Conservation (phyloP, 2,888 invertebrate genomes). For the Drosophila buzzatii region DNA sequence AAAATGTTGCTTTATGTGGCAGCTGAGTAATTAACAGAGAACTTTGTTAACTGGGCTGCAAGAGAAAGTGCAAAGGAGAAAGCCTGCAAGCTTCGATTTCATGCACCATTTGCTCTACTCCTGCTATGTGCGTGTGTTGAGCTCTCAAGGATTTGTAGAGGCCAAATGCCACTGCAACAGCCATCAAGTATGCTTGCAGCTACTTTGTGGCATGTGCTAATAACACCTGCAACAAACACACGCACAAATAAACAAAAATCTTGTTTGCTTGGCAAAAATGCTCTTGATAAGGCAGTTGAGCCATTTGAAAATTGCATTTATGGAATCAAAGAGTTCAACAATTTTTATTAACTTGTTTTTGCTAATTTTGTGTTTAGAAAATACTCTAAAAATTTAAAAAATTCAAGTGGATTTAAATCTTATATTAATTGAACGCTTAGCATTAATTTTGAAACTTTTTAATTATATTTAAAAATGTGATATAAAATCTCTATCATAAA, state of each 20-base stretch:
- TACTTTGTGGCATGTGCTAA: slow-evolving; percentile 31
- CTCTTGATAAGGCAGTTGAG: neutral
- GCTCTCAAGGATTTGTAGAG: slow-evolving; percentile 33
- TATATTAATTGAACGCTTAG: no score
- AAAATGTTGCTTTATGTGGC: slow-evolving; percentile 26
- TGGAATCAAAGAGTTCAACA: neutral
- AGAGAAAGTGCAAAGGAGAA: neutral
- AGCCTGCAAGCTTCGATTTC: slow-evolving; percentile 25
- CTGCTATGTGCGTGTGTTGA: neutral
- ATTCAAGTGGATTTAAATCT: neutral
- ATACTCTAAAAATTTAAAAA: neutral
- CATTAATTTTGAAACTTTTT: no score
- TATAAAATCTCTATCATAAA: no score
- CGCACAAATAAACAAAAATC: neutral
- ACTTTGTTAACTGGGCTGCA: slow-evolving; percentile 36
- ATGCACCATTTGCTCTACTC: slow-evolving; percentile 37
- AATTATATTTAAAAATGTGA: no score
- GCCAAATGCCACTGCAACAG: slow-evolving; percentile 10
- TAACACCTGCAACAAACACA: slow-evolving; percentile 5
- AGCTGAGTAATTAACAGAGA: slow-evolving; percentile 45
- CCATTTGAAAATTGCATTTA: neutral
- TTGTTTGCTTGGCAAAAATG: neutral
- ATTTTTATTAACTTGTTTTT: neutral
- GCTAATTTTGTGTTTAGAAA: neutral
- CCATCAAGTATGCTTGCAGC: slow-evolving; percentile 19